Percentiles rank a stretch among this genome's conserved stretches.
Evolutionary conservation across 2,888 invertebrate genomes (phyloP).

Genomic region (Marronus borbonicus): DNA sequence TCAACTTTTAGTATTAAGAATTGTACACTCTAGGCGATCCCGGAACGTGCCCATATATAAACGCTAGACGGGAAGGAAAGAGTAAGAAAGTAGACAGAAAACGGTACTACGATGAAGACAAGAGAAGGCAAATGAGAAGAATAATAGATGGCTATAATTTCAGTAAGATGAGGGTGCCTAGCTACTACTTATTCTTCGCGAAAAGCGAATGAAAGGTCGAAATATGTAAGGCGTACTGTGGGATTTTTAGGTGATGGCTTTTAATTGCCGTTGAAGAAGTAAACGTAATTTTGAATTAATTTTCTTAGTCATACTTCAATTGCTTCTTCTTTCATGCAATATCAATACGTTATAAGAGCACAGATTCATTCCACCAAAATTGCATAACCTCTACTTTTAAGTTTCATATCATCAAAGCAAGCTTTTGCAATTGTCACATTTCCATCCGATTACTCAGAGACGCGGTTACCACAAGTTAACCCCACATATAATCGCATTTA

Average conservation of each 20-base stretch:
- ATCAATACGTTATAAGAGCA: no score
- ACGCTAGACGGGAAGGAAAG: not conserved
- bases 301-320: no score
- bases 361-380: no score
- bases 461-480: no score
- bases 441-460: not conserved
- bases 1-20: constrained; percentile 30
- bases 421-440: not conserved
- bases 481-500: no score
- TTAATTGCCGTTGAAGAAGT: no score
- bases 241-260: no score
- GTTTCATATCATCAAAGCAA: not conserved
- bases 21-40: constrained; percentile 33
- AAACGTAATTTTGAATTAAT: no score
- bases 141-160: constrained; percentile 49
- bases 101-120: not conserved
- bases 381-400: no score
- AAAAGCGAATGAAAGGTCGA: not conserved
- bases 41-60: constrained; percentile 10
- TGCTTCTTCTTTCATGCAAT: no score
- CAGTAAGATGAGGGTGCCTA: constrained; percentile 33
- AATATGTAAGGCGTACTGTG: no score
- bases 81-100: not conserved
- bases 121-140: constrained; percentile 14
- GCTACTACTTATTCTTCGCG: constrained; percentile 20